Evolutionary conservation across 2,888 invertebrate species (phyloP).

Genomic region (Clostera curtula): DNA sequence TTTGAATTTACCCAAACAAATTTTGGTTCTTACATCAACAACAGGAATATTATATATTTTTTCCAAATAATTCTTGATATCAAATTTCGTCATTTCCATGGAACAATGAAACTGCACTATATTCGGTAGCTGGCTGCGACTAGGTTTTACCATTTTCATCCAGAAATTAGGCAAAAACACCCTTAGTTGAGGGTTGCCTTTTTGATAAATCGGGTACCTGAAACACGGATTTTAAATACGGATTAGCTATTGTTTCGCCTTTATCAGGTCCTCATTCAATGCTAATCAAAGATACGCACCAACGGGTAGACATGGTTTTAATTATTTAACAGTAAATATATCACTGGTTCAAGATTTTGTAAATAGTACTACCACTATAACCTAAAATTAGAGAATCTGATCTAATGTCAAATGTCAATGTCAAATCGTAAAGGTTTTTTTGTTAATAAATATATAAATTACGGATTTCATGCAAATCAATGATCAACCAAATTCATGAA

Average conservation of each 20-base stretch:
- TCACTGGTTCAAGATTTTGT: too few relatives aligned
- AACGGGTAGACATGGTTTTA: slow-evolving; percentile 56
- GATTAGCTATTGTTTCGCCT: too few relatives aligned
- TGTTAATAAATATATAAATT: too few relatives aligned
- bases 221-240: too few relatives aligned
- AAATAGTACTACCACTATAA: too few relatives aligned
- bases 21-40: slow-evolving; percentile 83
- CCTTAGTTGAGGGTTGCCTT: slow-evolving; percentile 94
- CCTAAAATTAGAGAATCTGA: too few relatives aligned
- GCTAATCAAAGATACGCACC: slow-evolving; percentile 34
- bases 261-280: too few relatives aligned
- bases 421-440: too few relatives aligned
- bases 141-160: slow-evolving; percentile 91
- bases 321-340: background rate
- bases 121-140: slow-evolving; percentile 81
- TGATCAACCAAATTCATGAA: too few relatives aligned
- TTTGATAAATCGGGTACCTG: slow-evolving; percentile 93
- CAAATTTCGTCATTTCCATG: slow-evolving; percentile 93
- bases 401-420: too few relatives aligned
- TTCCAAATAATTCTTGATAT: slow-evolving; percentile 94
- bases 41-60: slow-evolving; percentile 95
- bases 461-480: too few relatives aligned
- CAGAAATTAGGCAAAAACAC: slow-evolving; percentile 97
- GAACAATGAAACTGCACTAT: slow-evolving; percentile 92
- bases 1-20: slow-evolving; percentile 80